phyloP scores from a whole-genome alignment of 1,140 invertebrate genomes.

The Agrypnia vestita region DNA sequence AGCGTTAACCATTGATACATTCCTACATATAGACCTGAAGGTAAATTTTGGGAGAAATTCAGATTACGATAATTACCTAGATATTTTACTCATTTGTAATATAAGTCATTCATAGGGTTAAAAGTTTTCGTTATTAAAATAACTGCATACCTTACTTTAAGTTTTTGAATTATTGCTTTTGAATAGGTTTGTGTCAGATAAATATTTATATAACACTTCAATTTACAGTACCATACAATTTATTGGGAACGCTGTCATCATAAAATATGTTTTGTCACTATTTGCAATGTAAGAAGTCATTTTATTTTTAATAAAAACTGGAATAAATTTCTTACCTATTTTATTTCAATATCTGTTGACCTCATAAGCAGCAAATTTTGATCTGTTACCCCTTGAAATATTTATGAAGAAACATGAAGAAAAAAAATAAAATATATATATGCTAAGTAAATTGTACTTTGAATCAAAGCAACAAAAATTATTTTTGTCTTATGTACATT shows the following conservation, averaged over 20 bases:
- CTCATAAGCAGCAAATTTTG: no score
- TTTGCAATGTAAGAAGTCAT: conserved; percentile 44
- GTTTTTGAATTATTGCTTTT: neutral
- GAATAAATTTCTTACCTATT: conserved; percentile 5
- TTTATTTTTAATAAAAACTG: conserved; percentile 45
- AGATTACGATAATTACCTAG: conserved; percentile 21
- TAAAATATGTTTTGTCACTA: conserved; percentile 28
- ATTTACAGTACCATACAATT: neutral
- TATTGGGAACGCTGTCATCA: conserved; percentile 8
- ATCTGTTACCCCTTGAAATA: no score
- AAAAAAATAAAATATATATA: no score
- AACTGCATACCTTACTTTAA: neutral
- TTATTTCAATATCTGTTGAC: no score
- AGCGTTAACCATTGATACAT: conserved; percentile 48
- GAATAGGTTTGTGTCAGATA: neutral
- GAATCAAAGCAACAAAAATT: no score
- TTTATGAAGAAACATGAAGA: no score
- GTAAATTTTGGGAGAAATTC: conserved; percentile 20
- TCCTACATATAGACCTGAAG: conserved; percentile 30
- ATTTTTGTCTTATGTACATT: no score
- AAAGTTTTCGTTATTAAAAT: conserved; percentile 21
- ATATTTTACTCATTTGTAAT: conserved; percentile 44
- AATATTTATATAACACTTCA: neutral
- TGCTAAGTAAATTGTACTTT: no score
- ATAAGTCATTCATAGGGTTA: conserved; percentile 41